Conservation (phyloP, 64 coral and sea anemone genomes). For the Montipora sp. region DNA sequence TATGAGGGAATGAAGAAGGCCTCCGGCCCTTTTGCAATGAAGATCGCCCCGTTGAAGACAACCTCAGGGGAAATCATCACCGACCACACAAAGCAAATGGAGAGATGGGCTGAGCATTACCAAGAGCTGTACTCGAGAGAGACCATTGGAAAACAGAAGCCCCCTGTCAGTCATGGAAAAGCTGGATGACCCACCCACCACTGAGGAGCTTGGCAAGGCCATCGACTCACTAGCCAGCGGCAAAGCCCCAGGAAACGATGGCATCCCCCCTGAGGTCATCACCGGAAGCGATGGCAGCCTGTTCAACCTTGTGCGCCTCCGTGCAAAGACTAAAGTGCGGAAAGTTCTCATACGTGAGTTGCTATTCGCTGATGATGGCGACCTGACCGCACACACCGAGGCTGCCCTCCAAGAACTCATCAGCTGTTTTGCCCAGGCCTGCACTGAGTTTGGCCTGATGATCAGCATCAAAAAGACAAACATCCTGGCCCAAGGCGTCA, state of each 20-base stretch:
- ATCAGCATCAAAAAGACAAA: conserved; percentile 13
- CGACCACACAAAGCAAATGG: neutral
- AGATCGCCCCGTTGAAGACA: conserved; percentile 3
- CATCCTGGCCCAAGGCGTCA: conserved; percentile 24
- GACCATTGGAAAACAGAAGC: neutral
- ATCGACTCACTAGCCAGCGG: conserved; percentile 8
- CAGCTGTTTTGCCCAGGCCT: neutral
- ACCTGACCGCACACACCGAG: neutral
- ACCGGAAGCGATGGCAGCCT: conserved; percentile 7
- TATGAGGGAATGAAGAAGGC: conserved; percentile 26
- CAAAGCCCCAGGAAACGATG: conserved; percentile 39
- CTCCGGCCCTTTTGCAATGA: conserved; percentile 26
- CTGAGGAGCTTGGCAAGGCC: conserved; percentile 13
- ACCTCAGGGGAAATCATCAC: conserved; percentile 11
- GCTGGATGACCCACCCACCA: conserved; percentile 32
- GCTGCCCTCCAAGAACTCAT: neutral
- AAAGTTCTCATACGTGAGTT: neutral
- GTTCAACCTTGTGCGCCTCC: neutral
- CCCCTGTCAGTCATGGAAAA: conserved; percentile 23
- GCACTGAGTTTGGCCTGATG: conserved; percentile 2
- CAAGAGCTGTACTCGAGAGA: conserved; percentile 30
- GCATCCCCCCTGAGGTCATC: conserved; percentile 31
- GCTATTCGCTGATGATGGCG: conserved; percentile 12
- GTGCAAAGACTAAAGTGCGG: neutral
- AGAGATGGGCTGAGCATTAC: conserved; percentile 40